phyloP scores from a whole-genome alignment of 2,113 vertebrate genomes.

The Oenanthe melanoleuca region DNA sequence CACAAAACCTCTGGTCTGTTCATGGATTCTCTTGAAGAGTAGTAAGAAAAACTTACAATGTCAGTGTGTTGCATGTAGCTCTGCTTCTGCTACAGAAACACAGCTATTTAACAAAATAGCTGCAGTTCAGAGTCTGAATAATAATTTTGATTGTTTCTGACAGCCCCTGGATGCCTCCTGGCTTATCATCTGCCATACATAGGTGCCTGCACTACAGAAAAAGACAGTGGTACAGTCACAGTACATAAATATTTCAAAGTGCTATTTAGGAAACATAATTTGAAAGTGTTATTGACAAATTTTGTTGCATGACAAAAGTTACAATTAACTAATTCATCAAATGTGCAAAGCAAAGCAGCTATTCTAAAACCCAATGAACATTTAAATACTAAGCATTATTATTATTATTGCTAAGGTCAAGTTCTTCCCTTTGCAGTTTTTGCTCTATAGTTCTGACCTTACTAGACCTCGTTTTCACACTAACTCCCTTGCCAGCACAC shows the following conservation, averaged over 20 bases:
- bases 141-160: background rate
- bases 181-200: background rate
- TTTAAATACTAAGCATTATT: background rate
- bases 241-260: background rate
- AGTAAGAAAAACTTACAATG: background rate
- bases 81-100: background rate
- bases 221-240: background rate
- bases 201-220: background rate
- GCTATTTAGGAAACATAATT: background rate
- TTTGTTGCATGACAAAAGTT: background rate
- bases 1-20: background rate
- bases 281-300: background rate
- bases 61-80: background rate
- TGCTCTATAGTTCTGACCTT: background rate
- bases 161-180: background rate
- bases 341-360: background rate
- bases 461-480: background rate
- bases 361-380: background rate
- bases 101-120: background rate
- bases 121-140: background rate
- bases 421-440: background rate
- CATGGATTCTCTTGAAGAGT: background rate
- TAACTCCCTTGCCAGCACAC: background rate
- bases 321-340: background rate
- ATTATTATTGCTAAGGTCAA: background rate